Percentiles rank a stretch among this genome's conserved stretches.
phyloP scores from a whole-genome alignment of 1,140 invertebrate species.

The Harpegnathos saltator region DNA sequence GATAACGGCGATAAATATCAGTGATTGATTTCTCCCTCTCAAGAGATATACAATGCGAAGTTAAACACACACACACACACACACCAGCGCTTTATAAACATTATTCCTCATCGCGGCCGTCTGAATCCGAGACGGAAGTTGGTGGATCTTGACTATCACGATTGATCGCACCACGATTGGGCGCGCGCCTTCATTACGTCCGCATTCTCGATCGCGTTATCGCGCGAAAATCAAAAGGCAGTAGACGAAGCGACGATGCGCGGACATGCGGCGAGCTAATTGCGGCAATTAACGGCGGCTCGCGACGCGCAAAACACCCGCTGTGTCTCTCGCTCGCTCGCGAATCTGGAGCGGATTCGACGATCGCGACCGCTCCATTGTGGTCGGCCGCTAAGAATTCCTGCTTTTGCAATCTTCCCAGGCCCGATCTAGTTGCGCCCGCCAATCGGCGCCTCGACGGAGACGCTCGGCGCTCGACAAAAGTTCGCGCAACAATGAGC shows the following conservation, averaged over 20 bases:
- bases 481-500: constrained; percentile 74
- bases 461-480: constrained; percentile 73
- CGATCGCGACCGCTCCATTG: constrained; percentile 78
- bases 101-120: background rate
- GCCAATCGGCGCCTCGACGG: constrained; percentile 67
- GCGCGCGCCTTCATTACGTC: background rate
- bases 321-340: constrained; percentile 50
- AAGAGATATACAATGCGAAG: too few species aligned
- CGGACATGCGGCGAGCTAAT: constrained; percentile 42
- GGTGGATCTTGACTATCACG: background rate
- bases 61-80: too few species aligned
- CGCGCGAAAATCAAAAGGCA: constrained; percentile 12
- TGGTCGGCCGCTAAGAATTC: constrained; percentile 78
- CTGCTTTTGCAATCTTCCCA: constrained; percentile 83
- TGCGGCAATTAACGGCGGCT: constrained; percentile 51
- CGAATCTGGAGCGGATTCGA: constrained; percentile 78
- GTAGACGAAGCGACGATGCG: constrained; percentile 5
- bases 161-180: background rate
- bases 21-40: background rate
- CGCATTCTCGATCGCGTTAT: constrained; percentile 38
- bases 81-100: too few species aligned
- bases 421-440: constrained; percentile 71
- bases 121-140: background rate
- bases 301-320: constrained; percentile 20
- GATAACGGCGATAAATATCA: background rate